These are phyloP conservation scores for Pseudomyrmex flavicornis DNA, from an alignment of 1,140 invertebrate genomes.

Conservation along the genomic window DNA sequence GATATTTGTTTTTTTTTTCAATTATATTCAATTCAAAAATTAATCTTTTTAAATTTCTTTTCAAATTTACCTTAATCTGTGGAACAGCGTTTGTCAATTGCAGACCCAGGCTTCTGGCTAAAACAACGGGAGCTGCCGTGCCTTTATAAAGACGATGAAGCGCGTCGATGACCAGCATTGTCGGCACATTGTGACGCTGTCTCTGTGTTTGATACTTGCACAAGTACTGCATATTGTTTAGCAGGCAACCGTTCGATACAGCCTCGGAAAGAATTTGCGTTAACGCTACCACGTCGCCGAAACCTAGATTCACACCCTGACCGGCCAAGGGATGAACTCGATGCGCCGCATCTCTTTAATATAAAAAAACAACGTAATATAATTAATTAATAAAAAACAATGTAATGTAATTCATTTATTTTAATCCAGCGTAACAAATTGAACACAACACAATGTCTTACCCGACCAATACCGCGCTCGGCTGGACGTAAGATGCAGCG, in stretches of 20 bases:
- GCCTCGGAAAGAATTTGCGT: constrained; percentile 89
- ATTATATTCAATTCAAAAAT: no score
- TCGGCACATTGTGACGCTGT: constrained; percentile 95
- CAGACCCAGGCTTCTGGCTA: constrained; percentile 93
- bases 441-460: constrained; percentile 79
- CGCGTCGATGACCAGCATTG: constrained; percentile 94
- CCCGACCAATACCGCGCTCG: constrained; percentile 93
- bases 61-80: constrained; percentile 90
- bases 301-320: constrained; percentile 98
- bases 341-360: constrained; percentile 96
- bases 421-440: neutral
- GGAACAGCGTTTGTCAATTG: constrained; percentile 92
- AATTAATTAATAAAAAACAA: neutral
- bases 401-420: neutral
- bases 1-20: no score
- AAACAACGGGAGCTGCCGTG: constrained; percentile 91
- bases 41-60: no score
- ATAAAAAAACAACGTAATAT: neutral
- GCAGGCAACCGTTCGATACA: constrained; percentile 88
- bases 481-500: constrained; percentile 92
- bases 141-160: constrained; percentile 94
- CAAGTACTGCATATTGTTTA: constrained; percentile 89
- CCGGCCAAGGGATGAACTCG: constrained; percentile 98
- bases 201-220: constrained; percentile 93
- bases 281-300: constrained; percentile 94